Evolutionary conservation across 2,888 invertebrate species (phyloP), one percentile per base, ranked within the genome.

Genomic region (Rhagium mordax): DNA sequence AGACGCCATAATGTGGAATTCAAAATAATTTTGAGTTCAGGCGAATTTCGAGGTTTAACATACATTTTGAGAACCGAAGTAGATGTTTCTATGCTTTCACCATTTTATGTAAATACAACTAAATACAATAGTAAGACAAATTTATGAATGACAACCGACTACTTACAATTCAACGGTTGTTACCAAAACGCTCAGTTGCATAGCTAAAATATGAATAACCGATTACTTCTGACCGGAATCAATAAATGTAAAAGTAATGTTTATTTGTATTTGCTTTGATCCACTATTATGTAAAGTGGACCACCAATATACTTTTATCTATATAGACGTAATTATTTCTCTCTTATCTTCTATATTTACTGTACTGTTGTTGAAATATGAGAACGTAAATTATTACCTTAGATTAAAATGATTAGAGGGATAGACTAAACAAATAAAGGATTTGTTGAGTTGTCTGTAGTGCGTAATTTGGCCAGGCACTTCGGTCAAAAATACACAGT

Each of bases 171-270:
- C 59, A 18, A 33, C 18, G 16, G 33, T 29, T 29, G 59, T 59
- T 59, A 59, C 59, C 18, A 16, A 18, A 59, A 59, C 8, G 15
- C 29, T 29, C 59, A 3, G 15, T 33, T n/a, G 59, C 29, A 59
- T 59, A 33, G 8, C 8, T 59, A 33, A 15, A 59, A 29, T 18
- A 33, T 59, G 33, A 59, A 59, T 33, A 59, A 33, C 59, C 13
- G 33, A 15, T 33, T 18, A 18, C 16, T 29, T 15, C 10, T 59
- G 59, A 59, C 59, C 10, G 2, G 59, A 59, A 59, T 59, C 29
- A 33, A 59, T 59, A 33, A 59, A 59, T 59, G n/a, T 59, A 33
- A 59, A 59, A 59, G 18, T 29, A 59, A n/a, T n/a, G n/a, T n/a
- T n/a, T n/a, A n/a, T n/a, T n/a, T 10, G 29, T 53, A 21, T 41